These are phyloP conservation scores for Alloplasta piceator DNA, from an alignment of 2,888 invertebrate genomes.

Conservation along the genomic window DNA sequence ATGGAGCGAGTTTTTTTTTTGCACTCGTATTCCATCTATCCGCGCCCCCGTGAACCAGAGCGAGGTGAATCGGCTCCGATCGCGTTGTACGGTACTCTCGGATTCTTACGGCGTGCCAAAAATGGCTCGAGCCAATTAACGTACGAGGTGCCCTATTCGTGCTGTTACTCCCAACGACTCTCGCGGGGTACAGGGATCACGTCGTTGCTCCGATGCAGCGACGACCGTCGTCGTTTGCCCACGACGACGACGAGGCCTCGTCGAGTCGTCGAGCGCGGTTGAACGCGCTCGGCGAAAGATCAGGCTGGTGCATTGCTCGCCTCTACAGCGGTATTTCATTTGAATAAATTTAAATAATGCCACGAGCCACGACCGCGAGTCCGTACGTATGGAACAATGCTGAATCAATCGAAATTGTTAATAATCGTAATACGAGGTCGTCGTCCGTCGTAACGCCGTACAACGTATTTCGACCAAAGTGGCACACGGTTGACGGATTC, in stretches of 20 bases:
- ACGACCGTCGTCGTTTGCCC: slow-evolving; percentile 45
- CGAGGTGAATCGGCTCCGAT: slow-evolving; percentile 9
- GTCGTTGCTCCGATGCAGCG: slow-evolving; percentile 49
- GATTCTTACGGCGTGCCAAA: slow-evolving; percentile 67
- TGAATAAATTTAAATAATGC: slow-evolving; percentile 79
- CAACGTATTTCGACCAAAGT: not conserved
- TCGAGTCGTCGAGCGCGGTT: slow-evolving; percentile 26
- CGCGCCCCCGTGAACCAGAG: slow-evolving; percentile 46
- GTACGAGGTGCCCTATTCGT: slow-evolving; percentile 70
- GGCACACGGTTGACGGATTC: too few relatives aligned
- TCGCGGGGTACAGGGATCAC: slow-evolving; percentile 62
- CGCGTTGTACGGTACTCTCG: slow-evolving; percentile 52
- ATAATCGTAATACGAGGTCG: slow-evolving; percentile 76
- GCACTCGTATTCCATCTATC: not conserved
- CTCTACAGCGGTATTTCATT: slow-evolving; percentile 68
- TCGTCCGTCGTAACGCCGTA: slow-evolving; percentile 50
- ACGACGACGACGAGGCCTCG: slow-evolving; percentile 40
- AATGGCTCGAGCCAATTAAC: slow-evolving; percentile 70
- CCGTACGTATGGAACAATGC: slow-evolving; percentile 72
- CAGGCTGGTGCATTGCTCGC: slow-evolving; percentile 61
- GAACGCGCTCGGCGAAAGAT: slow-evolving; percentile 28
- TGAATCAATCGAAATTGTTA: slow-evolving; percentile 80
- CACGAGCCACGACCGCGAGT: slow-evolving; percentile 55
- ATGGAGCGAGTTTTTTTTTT: not conserved
- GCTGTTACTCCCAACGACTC: slow-evolving; percentile 67